These are phyloP conservation scores for Rhagonycha fulva DNA, from an alignment of 2,888 invertebrate genomes.

Conservation along the genomic window DNA sequence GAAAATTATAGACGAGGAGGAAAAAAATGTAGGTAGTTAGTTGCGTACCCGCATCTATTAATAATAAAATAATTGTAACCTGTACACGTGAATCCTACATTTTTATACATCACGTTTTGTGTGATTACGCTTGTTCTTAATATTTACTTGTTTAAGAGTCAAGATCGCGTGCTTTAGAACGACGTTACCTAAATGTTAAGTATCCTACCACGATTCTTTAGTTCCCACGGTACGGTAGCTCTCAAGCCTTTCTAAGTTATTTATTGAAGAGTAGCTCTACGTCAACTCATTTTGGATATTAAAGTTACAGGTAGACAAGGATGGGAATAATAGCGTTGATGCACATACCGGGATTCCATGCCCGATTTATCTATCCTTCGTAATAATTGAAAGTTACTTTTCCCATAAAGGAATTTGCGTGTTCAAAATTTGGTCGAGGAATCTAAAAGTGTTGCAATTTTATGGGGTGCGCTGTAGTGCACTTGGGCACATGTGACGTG, in stretches of 20 bases:
- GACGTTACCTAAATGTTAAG: conserved; percentile 49
- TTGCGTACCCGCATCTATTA: conserved; percentile 16
- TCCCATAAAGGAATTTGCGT: neutral
- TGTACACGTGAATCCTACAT: conserved; percentile 24
- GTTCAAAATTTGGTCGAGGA: neutral
- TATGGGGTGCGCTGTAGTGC: neutral
- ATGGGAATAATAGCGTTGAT: neutral
- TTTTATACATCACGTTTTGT: conserved; percentile 26
- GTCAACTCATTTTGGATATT: conserved; percentile 7
- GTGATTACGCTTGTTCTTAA: conserved; percentile 29
- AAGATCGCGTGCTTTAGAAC: conserved; percentile 34
- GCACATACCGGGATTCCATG: neutral
- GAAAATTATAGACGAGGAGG: neutral
- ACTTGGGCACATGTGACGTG: neutral
- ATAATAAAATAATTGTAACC: conserved; percentile 22
- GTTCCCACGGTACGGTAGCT: conserved; percentile 51
- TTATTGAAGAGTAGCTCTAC: conserved; percentile 33
- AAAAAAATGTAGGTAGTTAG: neutral
- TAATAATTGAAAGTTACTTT: neutral
- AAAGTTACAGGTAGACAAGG: neutral
- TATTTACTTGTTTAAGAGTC: conserved; percentile 27
- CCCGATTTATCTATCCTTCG: neutral
- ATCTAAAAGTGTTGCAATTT: neutral
- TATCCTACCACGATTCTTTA: conserved; percentile 46
- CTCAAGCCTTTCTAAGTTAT: conserved; percentile 44